Evolutionary conservation across 2,797 vertebrate species (phyloP), one percentile per base, ranked within the genome.

Genomic region (Esox masquinongy): DNA sequence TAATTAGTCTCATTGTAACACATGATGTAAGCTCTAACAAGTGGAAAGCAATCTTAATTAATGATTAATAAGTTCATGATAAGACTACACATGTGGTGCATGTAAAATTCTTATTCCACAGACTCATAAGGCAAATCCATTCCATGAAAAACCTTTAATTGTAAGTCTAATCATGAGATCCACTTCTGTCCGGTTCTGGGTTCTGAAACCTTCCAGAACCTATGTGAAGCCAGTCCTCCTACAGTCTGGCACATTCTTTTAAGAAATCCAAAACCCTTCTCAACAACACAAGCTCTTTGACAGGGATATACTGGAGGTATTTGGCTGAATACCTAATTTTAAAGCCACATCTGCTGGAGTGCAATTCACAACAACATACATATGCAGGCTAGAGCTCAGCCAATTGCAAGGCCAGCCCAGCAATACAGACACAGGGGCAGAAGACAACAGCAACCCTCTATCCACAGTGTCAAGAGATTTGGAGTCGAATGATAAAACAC

Each of bases 331-430:
- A 24, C 68, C 59, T 47, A 2, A 4, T 82, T 83, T 88, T 83
- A 89, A 90, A 85, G 79, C 82, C 85, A 84, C 89, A 90, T 88
- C 84, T 89, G 86, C 78, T 91, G 81, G 85, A 87, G 83, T 82
- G 80, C 77, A 82, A 77, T 80, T 87, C 80, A 86, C 72, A 85
- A 74, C 82, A 82, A 79, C 83, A 86, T 39, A 39, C 36, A 85
- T 80, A 86, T 70, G 73, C 84, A 75, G 70, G 59, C 68, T 49
- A 63, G 74, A 80, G 86, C 53, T 56, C 53, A 56, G 53, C 79
- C 77, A 86, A 83, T 77, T 47, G 7, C 49, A 59, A 50, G 66
- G 64, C 63, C 71, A 17, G 74, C 71, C 74, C 75, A 73, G 68
- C 17, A 66, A 76, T 75, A 70, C 66, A 66, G 50, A 68, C 78